Evolutionary conservation across 2,113 vertebrate species (phyloP), one percentile per base, ranked within the genome.

Genomic region (Parus major): DNA sequence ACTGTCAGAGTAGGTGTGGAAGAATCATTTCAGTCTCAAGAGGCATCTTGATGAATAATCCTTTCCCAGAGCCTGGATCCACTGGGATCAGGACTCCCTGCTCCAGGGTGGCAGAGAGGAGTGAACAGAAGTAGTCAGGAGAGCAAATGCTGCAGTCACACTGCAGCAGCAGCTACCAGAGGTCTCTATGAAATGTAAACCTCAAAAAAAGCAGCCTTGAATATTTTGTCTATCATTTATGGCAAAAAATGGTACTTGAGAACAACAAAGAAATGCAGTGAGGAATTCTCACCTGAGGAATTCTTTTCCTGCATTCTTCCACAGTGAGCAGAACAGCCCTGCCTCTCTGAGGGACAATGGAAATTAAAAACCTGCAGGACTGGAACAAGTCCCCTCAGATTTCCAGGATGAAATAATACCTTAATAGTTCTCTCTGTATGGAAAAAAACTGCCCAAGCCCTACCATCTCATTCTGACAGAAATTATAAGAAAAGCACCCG

Each of bases 391-490:
- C 73, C 80, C 85, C n/a, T 70, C 65, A 82, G 53, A 19, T 77
- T 93, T 89, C 80, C 68, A 83, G 91, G 65, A 50, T 84, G 59
- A 96, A 94, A 75, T 53, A 86, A 79, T 73, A 91, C 59, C 69
- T 92, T 78, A 84, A 91, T 73, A 84, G 64, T 50, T 61, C 83
- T 94, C 53, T 93, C 83, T 86, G 55, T 18, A 47, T 36, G 46
- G 65, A 10, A 69, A n/a, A 92, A 65, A 65, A 64, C 15, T 25
- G 49, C 36, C 49, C 60, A 41, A 95, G 60, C 25, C 53, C 21
- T 25, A 16, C 55, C 73, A 64, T 33, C 73, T 35, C 50, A 61
- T 29, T 28, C 42, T 80, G 61, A 42, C 52, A 75, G 61, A 65
- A 23, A 56, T 5, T 3, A 82, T 56, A n/a, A 82, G 29, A 79